A percentile compares a stretch with the other conserved stretches of the same genome.
Conservation (phyloP, 2,113 vertebrate species). For the Thunnus maccoyii region DNA sequence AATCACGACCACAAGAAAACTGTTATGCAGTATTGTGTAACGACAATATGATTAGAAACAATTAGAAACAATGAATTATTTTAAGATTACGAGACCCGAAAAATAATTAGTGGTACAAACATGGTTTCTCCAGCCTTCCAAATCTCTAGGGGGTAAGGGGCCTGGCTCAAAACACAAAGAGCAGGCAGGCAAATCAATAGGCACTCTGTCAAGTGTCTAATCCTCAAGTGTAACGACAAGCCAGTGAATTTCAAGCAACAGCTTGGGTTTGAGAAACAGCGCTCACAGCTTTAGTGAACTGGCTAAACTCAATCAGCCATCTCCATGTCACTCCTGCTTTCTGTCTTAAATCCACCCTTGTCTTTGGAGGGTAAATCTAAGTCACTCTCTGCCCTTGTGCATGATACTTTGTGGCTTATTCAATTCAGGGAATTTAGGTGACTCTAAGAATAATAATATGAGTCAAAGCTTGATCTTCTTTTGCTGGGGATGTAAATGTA, state of each 20-base stretch:
- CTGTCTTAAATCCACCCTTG: not conserved
- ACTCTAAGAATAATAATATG: not conserved
- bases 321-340: slow-evolving; percentile 13
- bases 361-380: not conserved
- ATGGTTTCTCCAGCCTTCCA: not conserved
- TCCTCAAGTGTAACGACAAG: slow-evolving; percentile 66
- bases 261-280: slow-evolving; percentile 66
- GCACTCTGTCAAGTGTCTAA: slow-evolving; percentile 49
- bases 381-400: slow-evolving; percentile 10
- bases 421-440: not conserved
- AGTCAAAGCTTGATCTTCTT: not conserved
- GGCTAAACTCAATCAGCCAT: slow-evolving; percentile 39
- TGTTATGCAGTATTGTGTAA: too few relatives aligned
- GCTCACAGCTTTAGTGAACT: slow-evolving; percentile 33
- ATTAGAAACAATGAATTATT: too few relatives aligned
- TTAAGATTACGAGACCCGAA: too few relatives aligned
- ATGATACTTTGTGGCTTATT: not conserved
- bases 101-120: not conserved
- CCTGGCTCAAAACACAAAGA: slow-evolving; percentile 61
- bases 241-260: slow-evolving; percentile 72
- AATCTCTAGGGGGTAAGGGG: not conserved
- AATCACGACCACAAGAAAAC: too few relatives aligned
- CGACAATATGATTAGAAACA: too few relatives aligned
- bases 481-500: not conserved
- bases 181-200: slow-evolving; percentile 64